Percentiles rank a stretch among this genome's conserved stretches.
Evolutionary conservation across 2,888 invertebrate species (phyloP).

Genomic region (Hypomecis atomaria): DNA sequence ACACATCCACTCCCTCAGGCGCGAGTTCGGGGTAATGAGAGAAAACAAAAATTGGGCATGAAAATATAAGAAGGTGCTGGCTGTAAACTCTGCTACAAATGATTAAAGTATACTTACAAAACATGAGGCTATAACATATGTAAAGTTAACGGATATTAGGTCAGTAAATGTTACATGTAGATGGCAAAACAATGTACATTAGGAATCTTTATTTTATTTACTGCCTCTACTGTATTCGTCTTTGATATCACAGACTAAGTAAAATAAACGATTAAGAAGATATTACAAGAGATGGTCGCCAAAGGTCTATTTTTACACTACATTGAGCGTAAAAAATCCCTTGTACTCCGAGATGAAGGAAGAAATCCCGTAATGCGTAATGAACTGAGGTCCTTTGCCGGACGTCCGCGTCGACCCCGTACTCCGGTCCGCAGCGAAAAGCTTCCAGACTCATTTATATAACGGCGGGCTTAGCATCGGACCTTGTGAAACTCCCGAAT

Average conservation of each 20-base stretch:
- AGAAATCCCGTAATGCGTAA: slow-evolving; percentile 62
- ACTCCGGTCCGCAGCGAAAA: slow-evolving; percentile 44
- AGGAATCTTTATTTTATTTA: too few species aligned
- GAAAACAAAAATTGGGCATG: slow-evolving; percentile 9
- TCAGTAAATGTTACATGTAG: not conserved
- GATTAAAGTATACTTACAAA: too few species aligned
- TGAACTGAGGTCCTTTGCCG: slow-evolving; percentile 59
- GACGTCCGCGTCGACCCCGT: slow-evolving; percentile 46
- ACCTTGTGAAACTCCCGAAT: slow-evolving; percentile 42
- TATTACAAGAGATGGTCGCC: slow-evolving; percentile 45
- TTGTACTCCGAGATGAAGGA: slow-evolving; percentile 49
- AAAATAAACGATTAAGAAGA: slow-evolving; percentile 52
- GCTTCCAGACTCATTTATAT: slow-evolving; percentile 43
- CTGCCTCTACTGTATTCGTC: slow-evolving; percentile 12
- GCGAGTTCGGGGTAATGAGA: slow-evolving; percentile 9
- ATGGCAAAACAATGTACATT: too few species aligned
- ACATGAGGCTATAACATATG: too few species aligned
- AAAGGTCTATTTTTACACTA: slow-evolving; percentile 58
- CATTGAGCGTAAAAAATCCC: slow-evolving; percentile 61
- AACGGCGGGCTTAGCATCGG: slow-evolving; percentile 44
- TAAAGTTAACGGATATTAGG: not conserved
- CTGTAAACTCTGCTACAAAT: not conserved
- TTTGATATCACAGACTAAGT: slow-evolving; percentile 39
- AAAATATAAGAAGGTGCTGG: not conserved
- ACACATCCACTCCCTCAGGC: slow-evolving; percentile 29